Base-by-base conservation (phyloP, 2,888 invertebrate species). In the Brachyptera putata region DNA sequence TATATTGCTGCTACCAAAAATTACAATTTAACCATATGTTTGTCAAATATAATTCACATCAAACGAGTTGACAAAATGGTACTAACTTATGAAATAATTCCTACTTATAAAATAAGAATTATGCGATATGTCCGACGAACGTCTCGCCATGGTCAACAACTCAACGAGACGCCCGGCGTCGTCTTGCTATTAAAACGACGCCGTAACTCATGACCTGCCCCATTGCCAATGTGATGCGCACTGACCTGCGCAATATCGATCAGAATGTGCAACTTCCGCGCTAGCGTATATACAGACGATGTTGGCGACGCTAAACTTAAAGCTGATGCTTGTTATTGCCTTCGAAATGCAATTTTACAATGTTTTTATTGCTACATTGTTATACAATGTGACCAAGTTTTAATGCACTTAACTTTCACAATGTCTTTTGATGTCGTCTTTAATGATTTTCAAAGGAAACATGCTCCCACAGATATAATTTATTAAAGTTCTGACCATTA, bases 171-270 rank as follows among this genome's bases (percentile, higher is more conserved):
- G 22, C 22, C 26, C 53, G 53, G 36, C 53, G 53, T 34, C 53
- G 21, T 16, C 22, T 46, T 22, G 21, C 46, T 24, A 24, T 24
- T 11, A 30, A 24, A 46, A 46, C 46, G 46, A 46, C 46, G 46
- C 53, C 21, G 36, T 46, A 46, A 46, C 22, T 53, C 53, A 53
- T 21, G 53, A 53, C 53, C 53, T 53, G 36, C 53, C 53, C 34
- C 13, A 53, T 46, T 41, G 41, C 22, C 46, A 24, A 46, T 26
- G 34, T 50, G 50, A 16, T n/a, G 36, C 25, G 16, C 57, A 37
- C 53, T 49, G 57, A 50, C 58, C 58, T 37, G 50, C 58, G 58
- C 58, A 36, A 36, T 49, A 49, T 49, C 24, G 49, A 49, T 36
- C 49, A 21, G 18, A 24, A 18, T 21, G 24, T 24, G 21, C 24